Conservation (phyloP, 2,797 vertebrate genomes). For the Tenualosa thibaudeaui region DNA sequence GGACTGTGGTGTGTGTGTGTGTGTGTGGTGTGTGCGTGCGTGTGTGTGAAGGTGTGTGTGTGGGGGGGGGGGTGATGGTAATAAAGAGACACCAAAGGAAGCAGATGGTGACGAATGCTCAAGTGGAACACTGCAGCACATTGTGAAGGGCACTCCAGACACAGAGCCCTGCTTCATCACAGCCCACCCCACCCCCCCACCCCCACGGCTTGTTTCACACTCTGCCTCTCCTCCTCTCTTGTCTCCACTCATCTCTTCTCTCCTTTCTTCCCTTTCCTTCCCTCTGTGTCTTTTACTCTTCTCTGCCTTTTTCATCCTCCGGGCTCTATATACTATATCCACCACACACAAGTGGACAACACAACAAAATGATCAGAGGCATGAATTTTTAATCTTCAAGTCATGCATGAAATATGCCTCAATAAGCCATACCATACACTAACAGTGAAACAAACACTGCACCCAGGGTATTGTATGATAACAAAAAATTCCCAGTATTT, state of each 20-base stretch:
- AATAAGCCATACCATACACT: background rate
- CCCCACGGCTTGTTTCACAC: background rate
- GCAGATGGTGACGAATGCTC: conserved; percentile 13
- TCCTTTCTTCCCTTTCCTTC: background rate
- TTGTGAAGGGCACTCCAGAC: conserved; percentile 23
- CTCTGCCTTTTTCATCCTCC: background rate
- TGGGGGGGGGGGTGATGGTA: background rate
- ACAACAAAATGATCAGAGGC: background rate
- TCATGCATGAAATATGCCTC: background rate
- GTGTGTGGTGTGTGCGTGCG: background rate
- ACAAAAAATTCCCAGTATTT: background rate
- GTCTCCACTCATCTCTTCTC: conserved; percentile 8
- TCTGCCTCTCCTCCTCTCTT: background rate
- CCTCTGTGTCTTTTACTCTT: background rate
- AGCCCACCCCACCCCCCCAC: too few species aligned
- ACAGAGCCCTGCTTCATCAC: background rate
- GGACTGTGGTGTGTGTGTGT: background rate
- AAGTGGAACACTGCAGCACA: background rate
- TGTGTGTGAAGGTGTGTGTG: background rate
- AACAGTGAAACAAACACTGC: background rate
- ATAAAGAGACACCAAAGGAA: conserved; percentile 12
- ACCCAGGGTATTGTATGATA: too few species aligned
- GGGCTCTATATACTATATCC: background rate
- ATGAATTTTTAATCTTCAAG: background rate
- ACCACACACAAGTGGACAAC: background rate